Evolutionary conservation across 2,797 vertebrate genomes (phyloP).

Genomic region (Champsocephalus esox): DNA sequence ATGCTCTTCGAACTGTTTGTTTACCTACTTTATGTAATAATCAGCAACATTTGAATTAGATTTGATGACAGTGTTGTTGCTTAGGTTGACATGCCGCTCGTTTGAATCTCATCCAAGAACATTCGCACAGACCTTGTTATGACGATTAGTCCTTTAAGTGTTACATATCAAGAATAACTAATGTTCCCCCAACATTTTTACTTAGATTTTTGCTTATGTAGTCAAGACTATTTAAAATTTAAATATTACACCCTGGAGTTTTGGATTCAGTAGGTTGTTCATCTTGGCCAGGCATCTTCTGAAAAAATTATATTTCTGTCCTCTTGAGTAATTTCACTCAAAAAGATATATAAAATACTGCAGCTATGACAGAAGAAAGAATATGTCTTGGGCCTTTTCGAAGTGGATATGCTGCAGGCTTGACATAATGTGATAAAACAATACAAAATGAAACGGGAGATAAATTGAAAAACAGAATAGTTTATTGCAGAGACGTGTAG

Average conservation of each 20-base stretch:
- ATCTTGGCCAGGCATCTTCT: neutral
- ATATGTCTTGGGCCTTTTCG: neutral
- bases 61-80: too few relatives aligned
- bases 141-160: too few relatives aligned
- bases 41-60: too few relatives aligned
- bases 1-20: too few relatives aligned
- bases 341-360: neutral
- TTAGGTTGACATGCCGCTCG: too few relatives aligned
- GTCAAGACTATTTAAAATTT: neutral
- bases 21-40: too few relatives aligned
- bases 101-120: neutral
- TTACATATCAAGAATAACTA: neutral
- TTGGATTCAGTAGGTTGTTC: neutral
- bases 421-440: neutral
- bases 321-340: neutral
- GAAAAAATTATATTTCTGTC: neutral
- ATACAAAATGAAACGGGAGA: neutral
- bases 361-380: neutral
- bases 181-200: too few relatives aligned
- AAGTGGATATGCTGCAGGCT: neutral
- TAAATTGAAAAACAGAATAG: neutral
- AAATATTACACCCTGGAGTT: neutral
- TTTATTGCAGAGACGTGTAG: constrained; percentile 3
- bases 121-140: neutral
- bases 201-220: neutral